Evolutionary conservation across 2,113 vertebrate species (phyloP).

Genomic region (Heterochromis multidens): DNA sequence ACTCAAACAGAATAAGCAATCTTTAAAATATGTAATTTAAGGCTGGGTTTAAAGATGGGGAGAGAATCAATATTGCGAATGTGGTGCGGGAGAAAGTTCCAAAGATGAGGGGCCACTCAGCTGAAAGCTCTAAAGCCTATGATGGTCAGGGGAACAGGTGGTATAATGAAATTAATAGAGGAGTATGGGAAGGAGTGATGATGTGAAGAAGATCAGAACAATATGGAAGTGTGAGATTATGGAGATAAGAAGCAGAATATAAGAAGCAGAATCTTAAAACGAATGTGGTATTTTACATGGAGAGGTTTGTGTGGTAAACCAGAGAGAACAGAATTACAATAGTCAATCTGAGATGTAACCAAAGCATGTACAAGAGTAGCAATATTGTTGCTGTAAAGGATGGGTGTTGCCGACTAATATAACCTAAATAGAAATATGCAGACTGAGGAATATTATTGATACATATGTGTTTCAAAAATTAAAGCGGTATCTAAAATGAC

Average conservation of each 20-base stretch:
- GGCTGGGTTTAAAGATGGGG: too few species aligned
- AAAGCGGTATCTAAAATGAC: neutral
- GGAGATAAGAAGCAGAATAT: neutral
- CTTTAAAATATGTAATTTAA: too few species aligned
- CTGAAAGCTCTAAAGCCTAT: accelerated
- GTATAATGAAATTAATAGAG: neutral
- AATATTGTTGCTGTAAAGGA: neutral
- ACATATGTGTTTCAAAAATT: neutral
- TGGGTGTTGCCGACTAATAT: neutral
- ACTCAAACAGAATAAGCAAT: neutral
- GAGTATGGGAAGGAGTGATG: accelerated
- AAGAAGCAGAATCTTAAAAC: neutral
- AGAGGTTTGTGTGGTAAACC: neutral
- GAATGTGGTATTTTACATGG: neutral
- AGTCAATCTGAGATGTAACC: neutral
- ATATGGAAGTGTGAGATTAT: neutral
- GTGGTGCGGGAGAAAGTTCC: too few species aligned
- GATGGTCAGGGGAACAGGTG: too few species aligned
- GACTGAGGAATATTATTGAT: neutral
- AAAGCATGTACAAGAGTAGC: neutral
- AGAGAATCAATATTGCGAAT: too few species aligned
- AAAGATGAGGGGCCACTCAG: too few species aligned
- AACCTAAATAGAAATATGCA: neutral
- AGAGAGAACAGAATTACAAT: neutral
- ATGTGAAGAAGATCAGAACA: neutral